These are phyloP conservation scores for Tupaia tana DNA, from an alignment of 2,113 vertebrate species.

Conservation along the genomic window DNA sequence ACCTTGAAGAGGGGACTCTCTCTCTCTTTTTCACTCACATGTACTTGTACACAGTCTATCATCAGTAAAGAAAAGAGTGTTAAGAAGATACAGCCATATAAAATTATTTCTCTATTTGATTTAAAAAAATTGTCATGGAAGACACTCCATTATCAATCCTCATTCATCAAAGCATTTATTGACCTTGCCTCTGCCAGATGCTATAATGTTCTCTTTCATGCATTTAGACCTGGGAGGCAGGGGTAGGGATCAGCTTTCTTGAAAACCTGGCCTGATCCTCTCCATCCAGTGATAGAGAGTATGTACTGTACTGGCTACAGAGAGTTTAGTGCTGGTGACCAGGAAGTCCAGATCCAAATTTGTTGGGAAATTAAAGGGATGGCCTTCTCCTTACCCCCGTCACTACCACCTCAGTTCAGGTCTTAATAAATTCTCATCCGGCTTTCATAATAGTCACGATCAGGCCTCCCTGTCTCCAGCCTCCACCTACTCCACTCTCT, in stretches of 20 bases:
- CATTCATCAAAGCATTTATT: background rate
- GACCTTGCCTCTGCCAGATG: background rate
- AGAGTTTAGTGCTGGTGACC: background rate
- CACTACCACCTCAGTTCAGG: background rate
- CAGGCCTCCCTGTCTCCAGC: background rate
- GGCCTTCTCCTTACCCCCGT: background rate
- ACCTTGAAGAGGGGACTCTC: no score
- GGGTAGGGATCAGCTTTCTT: background rate
- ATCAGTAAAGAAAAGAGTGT: no score
- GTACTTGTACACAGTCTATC: no score
- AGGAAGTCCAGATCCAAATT: conserved; percentile 30
- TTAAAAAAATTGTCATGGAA: background rate
- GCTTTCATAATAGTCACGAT: background rate
- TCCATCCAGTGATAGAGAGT: background rate
- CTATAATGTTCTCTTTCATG: background rate
- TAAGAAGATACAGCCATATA: background rate
- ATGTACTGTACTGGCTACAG: background rate
- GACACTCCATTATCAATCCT: background rate
- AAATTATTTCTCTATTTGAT: background rate
- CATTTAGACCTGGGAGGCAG: background rate
- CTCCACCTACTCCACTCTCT: background rate
- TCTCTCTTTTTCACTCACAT: no score
- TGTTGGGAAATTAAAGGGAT: background rate
- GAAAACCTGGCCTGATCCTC: background rate
- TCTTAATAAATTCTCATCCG: background rate